Conservation (phyloP, 2,113 vertebrate species). For the Oreamnos americanus region DNA sequence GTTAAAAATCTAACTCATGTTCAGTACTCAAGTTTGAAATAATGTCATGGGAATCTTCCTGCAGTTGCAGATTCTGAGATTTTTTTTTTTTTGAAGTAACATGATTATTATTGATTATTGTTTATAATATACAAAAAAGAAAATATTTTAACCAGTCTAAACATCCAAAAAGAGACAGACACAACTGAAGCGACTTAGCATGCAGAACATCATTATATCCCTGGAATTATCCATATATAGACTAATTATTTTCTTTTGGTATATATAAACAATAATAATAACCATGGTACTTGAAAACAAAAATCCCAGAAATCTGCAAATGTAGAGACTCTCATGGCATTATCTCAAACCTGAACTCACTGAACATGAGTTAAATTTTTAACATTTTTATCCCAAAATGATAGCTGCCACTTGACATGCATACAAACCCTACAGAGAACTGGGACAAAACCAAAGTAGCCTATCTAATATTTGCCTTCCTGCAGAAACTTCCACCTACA, state of each 20-base stretch:
- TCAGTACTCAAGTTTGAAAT: conserved; percentile 4
- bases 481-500: background rate
- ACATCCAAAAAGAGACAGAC: background rate
- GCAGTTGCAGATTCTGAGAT: background rate
- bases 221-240: background rate
- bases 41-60: background rate
- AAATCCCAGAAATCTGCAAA: background rate
- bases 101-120: background rate
- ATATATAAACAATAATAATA: background rate
- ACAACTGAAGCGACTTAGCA: background rate
- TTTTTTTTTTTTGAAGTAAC: background rate
- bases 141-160: background rate
- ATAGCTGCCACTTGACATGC: background rate
- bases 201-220: background rate
- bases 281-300: background rate
- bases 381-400: conserved; percentile 20
- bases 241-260: background rate
- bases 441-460: background rate
- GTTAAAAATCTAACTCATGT: conserved; percentile 12
- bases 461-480: background rate
- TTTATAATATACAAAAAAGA: background rate
- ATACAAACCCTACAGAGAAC: background rate
- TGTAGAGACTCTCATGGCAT: background rate
- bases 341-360: conserved; percentile 3
- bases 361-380: conserved; percentile 18